phyloP scores from a whole-genome alignment of 2,888 invertebrate genomes.

The Sesamia inferens region DNA sequence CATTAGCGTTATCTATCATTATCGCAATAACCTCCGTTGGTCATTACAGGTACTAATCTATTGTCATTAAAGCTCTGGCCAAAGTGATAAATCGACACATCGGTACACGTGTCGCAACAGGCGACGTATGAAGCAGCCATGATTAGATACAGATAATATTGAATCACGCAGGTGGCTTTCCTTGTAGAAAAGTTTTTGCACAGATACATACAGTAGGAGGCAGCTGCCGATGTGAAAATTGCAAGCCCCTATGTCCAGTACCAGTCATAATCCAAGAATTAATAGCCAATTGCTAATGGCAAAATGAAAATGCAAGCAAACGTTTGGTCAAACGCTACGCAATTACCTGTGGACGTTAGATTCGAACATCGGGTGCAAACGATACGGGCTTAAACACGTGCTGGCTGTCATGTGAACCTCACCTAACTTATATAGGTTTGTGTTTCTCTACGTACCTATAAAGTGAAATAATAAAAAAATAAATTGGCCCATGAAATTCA shows the following conservation, averaged over 20 bases:
- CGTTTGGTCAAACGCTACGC: constrained; percentile 82
- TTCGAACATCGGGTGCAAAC: constrained; percentile 71
- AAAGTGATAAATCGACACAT: constrained; percentile 55
- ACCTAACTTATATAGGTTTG: constrained; percentile 35
- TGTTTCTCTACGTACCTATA: too few species aligned
- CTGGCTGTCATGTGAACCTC: constrained; percentile 55
- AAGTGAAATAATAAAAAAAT: too few species aligned
- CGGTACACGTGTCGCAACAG: constrained; percentile 36
- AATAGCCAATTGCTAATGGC: constrained; percentile 88
- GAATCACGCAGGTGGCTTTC: constrained; percentile 85
- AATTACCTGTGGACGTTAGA: constrained; percentile 83
- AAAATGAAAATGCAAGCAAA: constrained; percentile 83
- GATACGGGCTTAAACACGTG: constrained; percentile 86
- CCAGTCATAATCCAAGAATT: constrained; percentile 87
- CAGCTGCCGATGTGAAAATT: constrained; percentile 87
- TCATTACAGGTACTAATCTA: constrained; percentile 42
- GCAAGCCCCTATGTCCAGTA: constrained; percentile 86
- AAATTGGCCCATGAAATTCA: too few species aligned
- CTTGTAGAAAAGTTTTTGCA: constrained; percentile 87
- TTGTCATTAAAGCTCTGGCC: constrained; percentile 41
- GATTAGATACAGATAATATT: constrained; percentile 64
- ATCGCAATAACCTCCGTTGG: constrained; percentile 26
- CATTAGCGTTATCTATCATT: constrained; percentile 41
- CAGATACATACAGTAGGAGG: constrained; percentile 76
- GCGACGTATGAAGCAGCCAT: constrained; percentile 43